Evolutionary conservation across 2,797 vertebrate genomes (phyloP).

Genomic region (Mastacembelus armatus): DNA sequence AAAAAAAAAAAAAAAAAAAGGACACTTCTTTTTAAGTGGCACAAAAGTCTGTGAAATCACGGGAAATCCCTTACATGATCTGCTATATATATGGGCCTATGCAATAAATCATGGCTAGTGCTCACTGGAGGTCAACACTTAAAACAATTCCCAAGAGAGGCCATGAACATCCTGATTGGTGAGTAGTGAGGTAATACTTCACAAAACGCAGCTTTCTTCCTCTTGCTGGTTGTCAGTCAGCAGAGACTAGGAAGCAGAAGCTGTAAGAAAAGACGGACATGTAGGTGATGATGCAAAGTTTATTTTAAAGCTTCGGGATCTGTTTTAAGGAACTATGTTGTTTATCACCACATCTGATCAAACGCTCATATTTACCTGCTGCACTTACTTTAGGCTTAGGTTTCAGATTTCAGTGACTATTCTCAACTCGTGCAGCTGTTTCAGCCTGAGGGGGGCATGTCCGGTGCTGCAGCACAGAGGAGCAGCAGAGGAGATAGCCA

Average conservation of each 20-base stretch:
- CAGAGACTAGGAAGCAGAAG: not conserved
- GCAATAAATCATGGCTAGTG: conserved; percentile 39
- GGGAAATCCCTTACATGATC: conserved; percentile 57
- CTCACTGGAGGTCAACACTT: conserved; percentile 59
- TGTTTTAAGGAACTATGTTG: not conserved
- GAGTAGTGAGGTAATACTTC: conserved; percentile 64
- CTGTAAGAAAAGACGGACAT: not conserved
- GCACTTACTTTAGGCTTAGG: conserved; percentile 37
- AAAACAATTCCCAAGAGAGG: conserved; percentile 44
- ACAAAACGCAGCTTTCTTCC: conserved; percentile 5
- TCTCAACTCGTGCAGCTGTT: conserved; percentile 45
- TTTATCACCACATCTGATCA: not conserved
- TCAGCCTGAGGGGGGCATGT: conserved; percentile 32
- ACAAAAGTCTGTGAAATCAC: too few relatives aligned
- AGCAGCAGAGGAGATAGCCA: conserved; percentile 31
- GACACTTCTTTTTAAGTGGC: too few relatives aligned
- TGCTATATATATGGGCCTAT: conserved; percentile 52
- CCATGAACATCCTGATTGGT: conserved; percentile 78
- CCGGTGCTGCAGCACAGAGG: conserved; percentile 43
- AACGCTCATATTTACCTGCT: not conserved
- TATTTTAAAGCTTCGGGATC: not conserved
- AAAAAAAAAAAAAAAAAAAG: too few relatives aligned
- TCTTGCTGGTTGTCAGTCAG: conserved; percentile 1
- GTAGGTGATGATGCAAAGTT: not conserved
- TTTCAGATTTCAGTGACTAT: conserved; percentile 56